Evolutionary conservation across 2,113 vertebrate genomes (phyloP), one percentile per base, ranked within the genome.

Genomic region (Vulpes ferrilata): DNA sequence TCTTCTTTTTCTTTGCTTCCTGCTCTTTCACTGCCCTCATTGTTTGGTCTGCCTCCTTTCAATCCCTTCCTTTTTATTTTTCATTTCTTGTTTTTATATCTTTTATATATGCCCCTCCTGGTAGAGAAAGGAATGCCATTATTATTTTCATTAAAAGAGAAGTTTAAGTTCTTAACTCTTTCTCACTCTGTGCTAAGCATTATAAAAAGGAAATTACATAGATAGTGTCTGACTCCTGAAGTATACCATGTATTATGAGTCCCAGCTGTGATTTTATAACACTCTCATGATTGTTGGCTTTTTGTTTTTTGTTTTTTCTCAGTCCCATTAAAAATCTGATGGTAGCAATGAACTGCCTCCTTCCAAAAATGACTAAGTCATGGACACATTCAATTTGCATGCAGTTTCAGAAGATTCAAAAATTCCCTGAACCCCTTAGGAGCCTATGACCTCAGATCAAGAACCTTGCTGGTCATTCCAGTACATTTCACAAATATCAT

Each of bases 251-350:
- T 89, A 11, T n/a, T 73, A 9, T 38, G 86, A 83, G n/a, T 84
- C 30, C 38, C 23, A 83, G 65, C 60, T 89, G 48, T 94, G 55
- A 38, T 95, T 94, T 93, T 95, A 74, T 93, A 95, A 86, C 27
- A 89, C n/a, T 15, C 2, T 89, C n/a, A 74, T 89, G 30, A 93
- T 88, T 97, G 71, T 38, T 74, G 57, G 74, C 48, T 22, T 71
- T 76, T 85, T 51, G 84, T 32, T 43, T 43, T 94, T 87, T 86
- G 65, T 32, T 60, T 94, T 71, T 95, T 91, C 27, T 82, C 27
- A 60, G 23, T 86, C 16, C 35, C 27, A 69, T 95, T 95, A 96
- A 92, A 97, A 96, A 83, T 93, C 67, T 79, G 60, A 6, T 81
- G 88, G 85, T 67, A 93, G 4, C 32, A 65, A 84, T 69, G 78